Conservation (phyloP, 2,113 vertebrate genomes). For the Ptilonorhynchus violaceus region DNA sequence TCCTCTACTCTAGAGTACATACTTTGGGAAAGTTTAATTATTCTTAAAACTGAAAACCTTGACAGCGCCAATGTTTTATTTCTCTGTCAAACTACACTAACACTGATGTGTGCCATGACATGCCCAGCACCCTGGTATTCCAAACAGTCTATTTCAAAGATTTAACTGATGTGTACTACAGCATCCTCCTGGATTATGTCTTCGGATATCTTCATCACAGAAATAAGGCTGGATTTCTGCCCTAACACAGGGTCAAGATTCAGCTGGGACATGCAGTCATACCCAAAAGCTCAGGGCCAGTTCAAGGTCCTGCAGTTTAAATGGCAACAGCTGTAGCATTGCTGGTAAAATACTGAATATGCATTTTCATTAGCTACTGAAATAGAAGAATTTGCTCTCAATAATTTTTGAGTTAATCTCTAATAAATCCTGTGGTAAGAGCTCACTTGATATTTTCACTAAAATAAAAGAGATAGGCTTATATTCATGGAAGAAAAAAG, state of each 20-base stretch:
- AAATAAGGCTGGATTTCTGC: background rate
- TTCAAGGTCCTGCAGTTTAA: background rate
- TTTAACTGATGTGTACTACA: background rate
- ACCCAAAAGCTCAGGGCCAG: background rate
- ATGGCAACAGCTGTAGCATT: background rate
- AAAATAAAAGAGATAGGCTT: background rate
- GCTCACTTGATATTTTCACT: background rate
- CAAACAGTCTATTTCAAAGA: background rate
- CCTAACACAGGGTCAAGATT: background rate
- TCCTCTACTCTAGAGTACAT: background rate
- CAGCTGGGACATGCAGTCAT: background rate
- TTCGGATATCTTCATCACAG: background rate
- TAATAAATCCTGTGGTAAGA: background rate
- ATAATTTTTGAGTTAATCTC: background rate
- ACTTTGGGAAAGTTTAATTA: background rate
- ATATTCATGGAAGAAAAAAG: background rate
- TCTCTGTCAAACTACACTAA: background rate
- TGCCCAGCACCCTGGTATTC: background rate
- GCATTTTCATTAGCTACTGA: background rate
- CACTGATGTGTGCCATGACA: rapidly evolving
- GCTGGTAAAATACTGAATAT: background rate
- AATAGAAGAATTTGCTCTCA: background rate
- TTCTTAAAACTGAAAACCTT: background rate
- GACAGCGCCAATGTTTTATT: background rate
- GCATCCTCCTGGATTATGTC: background rate